These are phyloP conservation scores for Erpobdella octoculata DNA, from an alignment of 2,888 invertebrate genomes.

Conservation along the genomic window DNA sequence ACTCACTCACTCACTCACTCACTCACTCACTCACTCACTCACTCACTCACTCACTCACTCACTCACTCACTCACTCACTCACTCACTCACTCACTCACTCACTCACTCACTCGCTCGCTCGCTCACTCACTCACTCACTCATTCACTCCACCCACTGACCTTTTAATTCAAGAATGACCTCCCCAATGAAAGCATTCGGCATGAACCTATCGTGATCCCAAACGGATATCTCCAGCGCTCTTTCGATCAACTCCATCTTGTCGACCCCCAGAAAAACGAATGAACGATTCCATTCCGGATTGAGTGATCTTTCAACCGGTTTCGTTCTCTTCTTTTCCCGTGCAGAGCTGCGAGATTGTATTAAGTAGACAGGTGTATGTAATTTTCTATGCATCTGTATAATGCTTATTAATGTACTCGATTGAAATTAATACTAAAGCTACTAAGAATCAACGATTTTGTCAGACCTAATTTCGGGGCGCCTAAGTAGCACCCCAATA, in stretches of 20 bases:
- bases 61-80: too few relatives aligned
- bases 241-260: constrained; percentile 52
- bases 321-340: constrained; percentile 57
- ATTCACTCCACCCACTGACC: constrained; percentile 36
- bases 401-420: too few relatives aligned
- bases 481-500: too few relatives aligned
- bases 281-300: constrained; percentile 60
- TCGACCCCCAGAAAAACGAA: constrained; percentile 56
- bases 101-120: neutral
- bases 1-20: too few relatives aligned
- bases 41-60: too few relatives aligned
- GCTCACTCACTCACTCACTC: neutral
- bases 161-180: constrained; percentile 45
- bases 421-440: too few relatives aligned
- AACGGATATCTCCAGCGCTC: constrained; percentile 57
- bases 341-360: too few relatives aligned
- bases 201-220: constrained; percentile 59
- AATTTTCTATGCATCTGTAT: neutral
- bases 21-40: too few relatives aligned
- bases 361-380: too few relatives aligned
- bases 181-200: constrained; percentile 58
- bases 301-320: constrained; percentile 55
- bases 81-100: neutral
- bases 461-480: too few relatives aligned
- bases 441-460: too few relatives aligned